Base-by-base conservation (phyloP, 1,140 invertebrate species). In the Magallana ariakensis region DNA sequence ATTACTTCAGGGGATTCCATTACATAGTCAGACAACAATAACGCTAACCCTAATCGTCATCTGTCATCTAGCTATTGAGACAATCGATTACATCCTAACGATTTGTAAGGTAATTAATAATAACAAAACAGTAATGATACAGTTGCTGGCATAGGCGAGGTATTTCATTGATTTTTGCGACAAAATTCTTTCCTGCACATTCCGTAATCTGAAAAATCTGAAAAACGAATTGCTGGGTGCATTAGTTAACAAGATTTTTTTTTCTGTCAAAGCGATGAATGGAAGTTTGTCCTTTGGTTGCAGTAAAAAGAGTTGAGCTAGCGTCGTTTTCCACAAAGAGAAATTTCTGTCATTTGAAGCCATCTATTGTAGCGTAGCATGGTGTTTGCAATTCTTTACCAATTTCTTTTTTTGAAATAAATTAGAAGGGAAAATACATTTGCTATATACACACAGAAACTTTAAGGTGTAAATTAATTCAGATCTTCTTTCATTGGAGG, bases 171-270 rank as follows among this genome's bases (percentile, higher is more conserved):
- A 75, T 75, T 75, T 46, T 75, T 75, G 33, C 33, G 66, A 26
- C 66, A 75, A 75, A n/a, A 26, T 26, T 26, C 5, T 46, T 26
- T 22, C 22, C 66, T 46, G 66, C 66, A 22, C 10, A 75, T 75
- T 75, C 22, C 15, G 22, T 75, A 75, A 75, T 75, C 66, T 75
- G 66, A 75, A 75, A 46, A 75, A 75, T 75, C 66, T 26, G n/a
- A 26, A 75, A 26, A 75, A 75, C 26, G 66, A 75, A 75, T 75
- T 75, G 22, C 19, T 26, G 15, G 22, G 33, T 75, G 66, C 66
- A 75, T 75, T 75, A 26, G 66, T 75, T 75, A 13, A 75, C 22
- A 13, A 26, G 66, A 46, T 26, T 75, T 75, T 70, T 33, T 46
- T 70, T 26, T 33, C 22, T 75, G 22, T 62, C 19, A 10, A 75